Base-by-base conservation (phyloP, 1,140 invertebrate genomes). In the Hyles euphorbiae region DNA sequence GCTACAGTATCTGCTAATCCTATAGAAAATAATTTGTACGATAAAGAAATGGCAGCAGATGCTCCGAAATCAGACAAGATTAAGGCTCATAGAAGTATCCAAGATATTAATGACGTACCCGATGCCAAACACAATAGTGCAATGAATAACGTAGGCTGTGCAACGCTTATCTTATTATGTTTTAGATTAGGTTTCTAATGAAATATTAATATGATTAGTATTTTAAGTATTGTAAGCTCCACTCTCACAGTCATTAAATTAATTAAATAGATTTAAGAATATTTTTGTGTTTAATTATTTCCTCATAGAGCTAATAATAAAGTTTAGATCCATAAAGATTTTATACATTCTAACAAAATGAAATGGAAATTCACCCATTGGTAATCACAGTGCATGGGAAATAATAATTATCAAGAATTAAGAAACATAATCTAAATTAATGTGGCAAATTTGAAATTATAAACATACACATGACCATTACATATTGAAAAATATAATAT, bases 201-300 rank as follows among this genome's bases (percentile, higher is more conserved):
- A 70, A 34, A 55, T 63, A 66, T 56, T 56, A 67, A 67, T 73
- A 63, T 74, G 22, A 69, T 70, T 75, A 66, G 70, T 43, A 45
- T 44, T 7, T 47, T 56, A 48, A 10, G n/a, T 34, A 56, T 56
- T 56, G 9, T 69, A 72, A 54, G 62, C 47, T 61, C 60, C 68
- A 72, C 70, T 73, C 71, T 78, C 70, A 77, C 83, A 86, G 83
- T 86, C 83, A 86, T 80, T 86, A 84, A 80, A 77, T 72, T 84
- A 84, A 75, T 72, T 73, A 73, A 70, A 65, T 73, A 76, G 65
- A 61, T 61, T 67, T 59, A 60, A 53, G 22, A 11, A 56, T 61
- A 58, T 53, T 49, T 74, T 57, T 22, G 49, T 70, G 62, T 57
- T 44, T 4, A 22, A 22, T 22, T 22, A 22, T 22, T 22, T 22